phyloP scores from a whole-genome alignment of 1,140 invertebrate genomes.

The Dreissena polymorpha region DNA sequence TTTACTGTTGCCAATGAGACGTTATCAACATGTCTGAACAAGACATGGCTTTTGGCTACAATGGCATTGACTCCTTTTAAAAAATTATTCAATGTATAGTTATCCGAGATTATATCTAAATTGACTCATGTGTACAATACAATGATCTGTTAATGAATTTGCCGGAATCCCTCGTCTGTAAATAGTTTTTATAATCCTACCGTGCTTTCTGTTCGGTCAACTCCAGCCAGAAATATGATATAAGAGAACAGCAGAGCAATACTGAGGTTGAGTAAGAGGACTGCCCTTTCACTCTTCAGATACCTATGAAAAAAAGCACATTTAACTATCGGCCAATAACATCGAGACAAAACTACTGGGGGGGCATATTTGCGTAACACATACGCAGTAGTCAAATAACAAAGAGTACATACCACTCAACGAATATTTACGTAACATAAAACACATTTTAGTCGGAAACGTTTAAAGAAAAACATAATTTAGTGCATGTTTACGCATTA shows the following conservation, averaged over 20 bases:
- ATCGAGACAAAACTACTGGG: background rate
- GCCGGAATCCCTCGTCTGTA: no score
- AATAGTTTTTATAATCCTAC: slow-evolving; percentile 25
- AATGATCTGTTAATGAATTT: no score
- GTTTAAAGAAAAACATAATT: background rate
- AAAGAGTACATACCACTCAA: background rate
- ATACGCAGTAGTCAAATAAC: no score
- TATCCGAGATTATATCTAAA: no score
- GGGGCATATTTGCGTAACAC: no score
- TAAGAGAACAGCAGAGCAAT: slow-evolving; percentile 63
- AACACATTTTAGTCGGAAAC: background rate
- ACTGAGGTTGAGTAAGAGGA: slow-evolving; percentile 64
- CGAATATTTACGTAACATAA: background rate
- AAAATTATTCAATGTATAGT: no score
- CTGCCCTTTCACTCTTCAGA: slow-evolving; percentile 55
- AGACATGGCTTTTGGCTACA: no score
- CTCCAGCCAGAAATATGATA: slow-evolving; percentile 62
- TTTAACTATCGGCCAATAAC: background rate
- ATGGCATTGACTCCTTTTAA: no score
- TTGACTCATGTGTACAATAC: no score
- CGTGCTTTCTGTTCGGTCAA: slow-evolving; percentile 58
- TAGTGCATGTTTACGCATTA: no score
- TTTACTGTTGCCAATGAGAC: no score
- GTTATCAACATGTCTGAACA: no score
- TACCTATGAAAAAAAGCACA: slow-evolving; percentile 34